These are phyloP conservation scores for Platyrinchus mystaceus DNA, from an alignment of 2,797 vertebrate genomes.

Conservation along the genomic window DNA sequence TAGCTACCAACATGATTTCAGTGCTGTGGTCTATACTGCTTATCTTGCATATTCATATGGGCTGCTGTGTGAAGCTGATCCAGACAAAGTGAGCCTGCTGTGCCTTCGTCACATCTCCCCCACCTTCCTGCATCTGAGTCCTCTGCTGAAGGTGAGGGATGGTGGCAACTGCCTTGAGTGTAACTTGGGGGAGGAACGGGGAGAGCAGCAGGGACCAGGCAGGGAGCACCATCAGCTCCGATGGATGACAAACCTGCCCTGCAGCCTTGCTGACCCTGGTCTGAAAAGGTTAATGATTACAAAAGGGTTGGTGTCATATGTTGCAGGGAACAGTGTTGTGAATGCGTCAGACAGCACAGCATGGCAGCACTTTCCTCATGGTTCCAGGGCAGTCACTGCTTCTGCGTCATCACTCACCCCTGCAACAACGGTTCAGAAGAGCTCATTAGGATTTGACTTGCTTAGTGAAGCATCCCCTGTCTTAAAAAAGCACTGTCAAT, in stretches of 20 bases:
- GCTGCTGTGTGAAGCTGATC: background rate
- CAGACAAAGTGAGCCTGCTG: background rate
- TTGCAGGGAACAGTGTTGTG: background rate
- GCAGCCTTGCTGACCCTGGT: background rate
- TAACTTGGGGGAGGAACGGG: background rate
- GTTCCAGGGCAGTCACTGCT: background rate
- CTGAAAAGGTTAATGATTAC: background rate
- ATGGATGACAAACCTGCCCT: background rate
- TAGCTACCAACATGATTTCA: background rate
- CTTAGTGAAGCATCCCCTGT: background rate
- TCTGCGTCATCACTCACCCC: background rate
- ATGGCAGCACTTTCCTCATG: background rate
- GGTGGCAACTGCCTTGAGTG: background rate
- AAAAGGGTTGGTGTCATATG: background rate
- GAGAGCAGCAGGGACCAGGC: background rate
- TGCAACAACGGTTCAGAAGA: accelerated
- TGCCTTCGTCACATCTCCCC: background rate
- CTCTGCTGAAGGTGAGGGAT: background rate
- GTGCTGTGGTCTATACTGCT: background rate
- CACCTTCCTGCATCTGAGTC: background rate
- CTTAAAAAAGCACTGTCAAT: background rate
- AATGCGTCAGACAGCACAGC: accelerated
- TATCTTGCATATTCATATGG: background rate
- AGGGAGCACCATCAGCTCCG: accelerated
- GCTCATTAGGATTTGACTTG: background rate